These are phyloP conservation scores for Phrynocephalus vlangalii DNA, from an alignment of 2,797 vertebrate genomes.

Conservation along the genomic window DNA sequence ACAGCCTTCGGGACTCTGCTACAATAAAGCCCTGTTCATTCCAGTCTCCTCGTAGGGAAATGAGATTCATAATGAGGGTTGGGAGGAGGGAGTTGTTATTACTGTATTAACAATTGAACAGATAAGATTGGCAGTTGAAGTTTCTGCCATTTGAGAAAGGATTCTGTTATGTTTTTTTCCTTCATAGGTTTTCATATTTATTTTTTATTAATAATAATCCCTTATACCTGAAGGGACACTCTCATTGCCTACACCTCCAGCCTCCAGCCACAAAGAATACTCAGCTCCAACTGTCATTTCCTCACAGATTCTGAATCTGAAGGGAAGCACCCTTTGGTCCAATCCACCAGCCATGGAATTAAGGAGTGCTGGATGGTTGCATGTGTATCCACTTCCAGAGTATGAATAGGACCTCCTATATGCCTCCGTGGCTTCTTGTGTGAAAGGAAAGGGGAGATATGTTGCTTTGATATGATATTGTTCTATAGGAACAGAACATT, in stretches of 20 bases:
- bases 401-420: neutral
- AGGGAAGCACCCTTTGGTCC: neutral
- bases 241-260: neutral
- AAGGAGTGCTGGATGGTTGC: no score
- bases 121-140: neutral
- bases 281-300: neutral
- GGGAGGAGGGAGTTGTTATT: neutral
- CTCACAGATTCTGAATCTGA: neutral
- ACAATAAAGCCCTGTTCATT: neutral
- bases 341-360: neutral
- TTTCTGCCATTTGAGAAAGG: neutral
- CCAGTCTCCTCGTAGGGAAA: neutral
- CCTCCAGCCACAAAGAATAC: neutral
- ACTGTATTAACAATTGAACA: neutral
- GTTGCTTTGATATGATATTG: neutral
- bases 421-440: no score
- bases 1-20: neutral
- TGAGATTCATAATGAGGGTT: neutral
- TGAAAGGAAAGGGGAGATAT: neutral
- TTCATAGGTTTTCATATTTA: neutral
- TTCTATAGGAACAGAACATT: neutral
- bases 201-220: neutral
- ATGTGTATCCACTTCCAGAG: neutral
- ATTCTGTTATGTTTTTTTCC: neutral
- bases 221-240: neutral